Percentiles rank a stretch among this genome's conserved stretches.
Evolutionary conservation across 2,888 invertebrate genomes (phyloP).

Genomic region (Trilocha varians): DNA sequence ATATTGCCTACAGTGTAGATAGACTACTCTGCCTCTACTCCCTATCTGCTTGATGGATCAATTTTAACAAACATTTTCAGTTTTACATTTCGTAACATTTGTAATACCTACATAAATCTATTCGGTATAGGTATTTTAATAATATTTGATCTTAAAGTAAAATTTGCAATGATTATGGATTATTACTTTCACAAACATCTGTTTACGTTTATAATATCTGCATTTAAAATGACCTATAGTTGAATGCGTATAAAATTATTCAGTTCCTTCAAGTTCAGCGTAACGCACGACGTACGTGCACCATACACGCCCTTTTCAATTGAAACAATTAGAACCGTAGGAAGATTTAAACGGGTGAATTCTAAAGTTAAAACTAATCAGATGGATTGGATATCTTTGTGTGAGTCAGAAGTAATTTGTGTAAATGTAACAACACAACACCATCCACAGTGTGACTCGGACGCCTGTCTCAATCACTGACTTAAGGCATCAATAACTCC

Average conservation of each 20-base stretch:
- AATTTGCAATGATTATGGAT: too few relatives aligned
- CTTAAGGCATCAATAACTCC: neutral
- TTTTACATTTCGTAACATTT: too few relatives aligned
- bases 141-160: too few relatives aligned
- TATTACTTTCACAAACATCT: too few relatives aligned
- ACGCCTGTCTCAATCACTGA: neutral
- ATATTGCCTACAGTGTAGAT: too few relatives aligned
- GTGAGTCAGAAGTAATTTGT: neutral
- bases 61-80: too few relatives aligned
- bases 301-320: neutral
- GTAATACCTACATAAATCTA: too few relatives aligned
- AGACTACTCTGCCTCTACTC: too few relatives aligned
- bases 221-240: neutral
- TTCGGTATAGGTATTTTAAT: too few relatives aligned
- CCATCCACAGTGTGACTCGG: neutral
- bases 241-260: neutral
- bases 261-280: neutral
- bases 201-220: neutral
- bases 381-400: neutral
- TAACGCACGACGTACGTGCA: neutral
- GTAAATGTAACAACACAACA: neutral
- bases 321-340: neutral
- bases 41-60: too few relatives aligned
- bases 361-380: neutral
- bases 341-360: neutral